Evolutionary conservation across 2,797 vertebrate species (phyloP).

Genomic region (Luscinia luscinia): DNA sequence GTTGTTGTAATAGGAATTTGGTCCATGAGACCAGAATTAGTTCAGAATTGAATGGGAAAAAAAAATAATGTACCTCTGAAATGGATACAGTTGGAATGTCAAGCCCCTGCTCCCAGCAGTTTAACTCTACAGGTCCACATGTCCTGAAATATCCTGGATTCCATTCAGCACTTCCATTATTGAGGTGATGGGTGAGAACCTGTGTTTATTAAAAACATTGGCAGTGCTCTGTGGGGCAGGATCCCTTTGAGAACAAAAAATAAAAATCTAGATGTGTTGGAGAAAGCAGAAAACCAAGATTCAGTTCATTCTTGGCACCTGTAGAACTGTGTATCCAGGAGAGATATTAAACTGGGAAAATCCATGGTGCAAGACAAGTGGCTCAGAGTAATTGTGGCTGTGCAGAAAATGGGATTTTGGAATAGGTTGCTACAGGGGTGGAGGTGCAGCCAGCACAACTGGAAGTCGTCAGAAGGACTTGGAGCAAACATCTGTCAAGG

Average conservation of each 20-base stretch:
- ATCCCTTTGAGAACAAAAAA: neutral
- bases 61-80: neutral
- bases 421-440: neutral
- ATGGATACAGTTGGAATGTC: neutral
- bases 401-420: neutral
- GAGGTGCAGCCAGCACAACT: neutral
- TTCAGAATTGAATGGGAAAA: neutral
- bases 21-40: neutral
- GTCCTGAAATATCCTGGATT: neutral
- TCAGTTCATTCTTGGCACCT: neutral
- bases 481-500: neutral
- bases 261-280: neutral
- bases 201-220: neutral
- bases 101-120: neutral
- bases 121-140: neutral
- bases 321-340: neutral
- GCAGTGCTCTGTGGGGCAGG: neutral
- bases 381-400: neutral
- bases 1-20: neutral
- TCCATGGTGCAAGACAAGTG: too few relatives aligned
- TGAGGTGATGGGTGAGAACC: neutral
- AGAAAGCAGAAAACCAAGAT: neutral
- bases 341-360: neutral
- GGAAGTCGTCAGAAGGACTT: neutral
- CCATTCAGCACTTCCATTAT: neutral